These are phyloP conservation scores for Anagyrus pseudococci DNA, from an alignment of 2,888 invertebrate species.

Conservation along the genomic window DNA sequence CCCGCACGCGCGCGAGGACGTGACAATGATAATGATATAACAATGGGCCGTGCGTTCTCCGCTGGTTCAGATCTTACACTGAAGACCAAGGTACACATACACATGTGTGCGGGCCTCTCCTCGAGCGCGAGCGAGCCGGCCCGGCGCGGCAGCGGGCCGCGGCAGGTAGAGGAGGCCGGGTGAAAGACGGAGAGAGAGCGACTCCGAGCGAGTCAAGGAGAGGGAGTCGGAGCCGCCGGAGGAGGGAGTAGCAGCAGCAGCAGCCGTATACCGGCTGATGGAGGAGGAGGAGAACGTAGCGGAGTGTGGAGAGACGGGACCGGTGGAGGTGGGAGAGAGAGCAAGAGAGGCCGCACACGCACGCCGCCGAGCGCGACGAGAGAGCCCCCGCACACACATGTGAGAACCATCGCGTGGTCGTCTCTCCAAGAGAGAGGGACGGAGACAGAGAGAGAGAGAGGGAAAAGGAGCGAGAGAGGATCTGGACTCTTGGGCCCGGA, in stretches of 20 bases:
- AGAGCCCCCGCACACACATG: not conserved
- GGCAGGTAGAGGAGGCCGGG: slow-evolving; percentile 51
- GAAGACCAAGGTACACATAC: slow-evolving; percentile 60
- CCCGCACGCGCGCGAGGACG: slow-evolving; percentile 33
- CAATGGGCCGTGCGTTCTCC: slow-evolving; percentile 62
- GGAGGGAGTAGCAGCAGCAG: slow-evolving; percentile 5
- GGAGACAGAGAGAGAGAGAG: not conserved
- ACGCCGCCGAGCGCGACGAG: not conserved
- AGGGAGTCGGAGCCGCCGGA: not conserved
- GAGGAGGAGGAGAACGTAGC: not conserved
- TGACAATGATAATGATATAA: slow-evolving; percentile 59
- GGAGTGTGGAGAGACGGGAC: not conserved
- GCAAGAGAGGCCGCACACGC: not conserved
- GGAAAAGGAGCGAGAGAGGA: not conserved
- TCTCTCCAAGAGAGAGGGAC: not conserved
- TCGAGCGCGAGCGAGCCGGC: slow-evolving; percentile 44
- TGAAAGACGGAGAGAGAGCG: slow-evolving; percentile 44
- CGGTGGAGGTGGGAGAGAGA: not conserved
- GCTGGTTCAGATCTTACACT: slow-evolving; percentile 62
- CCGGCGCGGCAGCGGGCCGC: slow-evolving; percentile 29
- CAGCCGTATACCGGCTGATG: not conserved
- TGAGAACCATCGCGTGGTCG: not conserved
- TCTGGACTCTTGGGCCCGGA: not conserved
- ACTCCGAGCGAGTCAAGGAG: not conserved
- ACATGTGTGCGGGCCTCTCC: slow-evolving; percentile 53